phyloP scores from a whole-genome alignment of 2,797 vertebrate genomes.

The Coregonus ussuriensis region DNA sequence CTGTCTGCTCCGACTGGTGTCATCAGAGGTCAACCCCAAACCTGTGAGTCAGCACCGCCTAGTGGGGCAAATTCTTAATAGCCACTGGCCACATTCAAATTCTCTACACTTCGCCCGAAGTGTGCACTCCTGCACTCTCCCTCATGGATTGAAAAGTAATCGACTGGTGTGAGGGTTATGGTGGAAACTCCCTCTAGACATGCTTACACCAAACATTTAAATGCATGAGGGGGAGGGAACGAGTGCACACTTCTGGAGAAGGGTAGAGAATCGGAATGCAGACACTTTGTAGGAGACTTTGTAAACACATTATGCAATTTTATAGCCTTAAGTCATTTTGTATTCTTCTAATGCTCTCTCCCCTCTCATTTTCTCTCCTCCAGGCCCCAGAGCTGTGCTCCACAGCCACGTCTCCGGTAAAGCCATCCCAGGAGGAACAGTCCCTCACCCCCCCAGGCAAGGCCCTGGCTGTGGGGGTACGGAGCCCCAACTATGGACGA shows the following conservation, averaged over 20 bases:
- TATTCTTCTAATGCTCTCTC: neutral
- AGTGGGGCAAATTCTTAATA: neutral
- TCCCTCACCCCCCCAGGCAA: conserved; percentile 86
- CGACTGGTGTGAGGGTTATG: neutral
- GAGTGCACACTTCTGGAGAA: neutral
- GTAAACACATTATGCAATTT: neutral
- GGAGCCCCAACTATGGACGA: conserved; percentile 88
- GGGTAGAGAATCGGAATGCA: neutral
- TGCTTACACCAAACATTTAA: neutral
- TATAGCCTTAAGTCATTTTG: neutral
- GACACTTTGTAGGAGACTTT: neutral
- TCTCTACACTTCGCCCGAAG: neutral
- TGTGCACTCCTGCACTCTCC: neutral
- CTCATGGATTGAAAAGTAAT: neutral
- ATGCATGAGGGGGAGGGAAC: neutral
- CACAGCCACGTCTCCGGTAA: conserved; percentile 83
- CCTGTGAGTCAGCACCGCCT: conserved; percentile 62
- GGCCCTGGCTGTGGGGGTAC: conserved; percentile 72
- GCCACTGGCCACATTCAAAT: neutral
- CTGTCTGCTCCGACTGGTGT: conserved; percentile 91
- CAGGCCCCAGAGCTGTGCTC: conserved; percentile 86
- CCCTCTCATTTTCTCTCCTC: neutral
- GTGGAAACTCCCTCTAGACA: neutral
- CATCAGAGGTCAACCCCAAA: conserved; percentile 94
- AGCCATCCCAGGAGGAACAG: conserved; percentile 86